phyloP scores from a whole-genome alignment of 2,113 vertebrate genomes.

The Cettia cetti region DNA sequence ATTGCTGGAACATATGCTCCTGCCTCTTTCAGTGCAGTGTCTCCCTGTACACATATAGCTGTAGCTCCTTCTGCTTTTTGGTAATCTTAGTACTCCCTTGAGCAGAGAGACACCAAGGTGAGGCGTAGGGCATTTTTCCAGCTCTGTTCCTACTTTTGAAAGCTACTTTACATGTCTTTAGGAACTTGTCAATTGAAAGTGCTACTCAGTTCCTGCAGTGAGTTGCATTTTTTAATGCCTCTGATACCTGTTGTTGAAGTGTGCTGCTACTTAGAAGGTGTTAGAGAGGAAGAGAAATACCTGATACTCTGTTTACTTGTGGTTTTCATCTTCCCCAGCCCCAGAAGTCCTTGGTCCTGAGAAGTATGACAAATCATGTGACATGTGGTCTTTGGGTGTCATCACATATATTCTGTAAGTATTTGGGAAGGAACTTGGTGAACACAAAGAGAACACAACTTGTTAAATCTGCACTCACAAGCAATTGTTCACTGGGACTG shows the following conservation, averaged over 20 bases:
- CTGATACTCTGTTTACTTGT: not conserved
- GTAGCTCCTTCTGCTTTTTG: conserved; percentile 25
- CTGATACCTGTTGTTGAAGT: not conserved
- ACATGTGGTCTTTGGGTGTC: conserved; percentile 99
- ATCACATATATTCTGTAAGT: conserved; percentile 99
- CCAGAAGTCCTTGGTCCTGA: conserved; percentile 97
- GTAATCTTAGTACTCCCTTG: not conserved
- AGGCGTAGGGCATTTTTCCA: not conserved
- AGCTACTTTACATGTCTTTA: not conserved
- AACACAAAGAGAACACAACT: not conserved
- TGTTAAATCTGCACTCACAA: not conserved
- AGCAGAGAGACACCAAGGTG: conserved; percentile 30
- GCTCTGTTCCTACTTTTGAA: not conserved
- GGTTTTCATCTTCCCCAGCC: conserved; percentile 71
- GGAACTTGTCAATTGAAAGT: not conserved
- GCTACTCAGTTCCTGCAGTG: not conserved
- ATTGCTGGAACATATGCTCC: conserved; percentile 22
- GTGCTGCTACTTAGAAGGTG: not conserved
- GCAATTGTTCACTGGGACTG: not conserved
- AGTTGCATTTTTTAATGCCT: not conserved
- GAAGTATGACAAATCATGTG: conserved; percentile 98
- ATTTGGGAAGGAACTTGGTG: not conserved
- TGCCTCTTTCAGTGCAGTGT: not conserved
- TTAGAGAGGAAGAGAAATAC: not conserved
- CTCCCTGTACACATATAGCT: conserved; percentile 36